Evolutionary conservation across 1,140 invertebrate species (phyloP).

Genomic region (Rhizoglyphus robini): DNA sequence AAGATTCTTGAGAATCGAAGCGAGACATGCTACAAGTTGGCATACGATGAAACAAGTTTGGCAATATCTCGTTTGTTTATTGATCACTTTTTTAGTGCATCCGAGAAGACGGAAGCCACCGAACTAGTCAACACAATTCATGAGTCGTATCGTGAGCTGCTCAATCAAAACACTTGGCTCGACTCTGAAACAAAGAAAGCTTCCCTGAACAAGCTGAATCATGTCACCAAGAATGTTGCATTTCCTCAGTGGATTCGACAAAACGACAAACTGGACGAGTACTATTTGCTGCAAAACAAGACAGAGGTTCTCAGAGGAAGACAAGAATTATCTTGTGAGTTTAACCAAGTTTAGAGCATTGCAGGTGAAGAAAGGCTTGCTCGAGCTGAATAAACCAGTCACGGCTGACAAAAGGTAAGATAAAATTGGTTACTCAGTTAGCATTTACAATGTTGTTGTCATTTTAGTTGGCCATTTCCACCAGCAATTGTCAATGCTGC

Average conservation of each 20-base stretch:
- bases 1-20: slow-evolving; percentile 30
- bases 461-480: slow-evolving; percentile 19
- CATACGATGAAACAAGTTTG: slow-evolving; percentile 37
- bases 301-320: not conserved
- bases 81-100: not conserved
- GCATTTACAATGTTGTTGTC: no score
- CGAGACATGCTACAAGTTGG: slow-evolving; percentile 35
- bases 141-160: slow-evolving; percentile 25
- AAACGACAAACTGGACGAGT: slow-evolving; percentile 30
- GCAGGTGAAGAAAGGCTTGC: not conserved
- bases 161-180: slow-evolving; percentile 66
- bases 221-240: slow-evolving; percentile 36
- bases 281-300: not conserved
- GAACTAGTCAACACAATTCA: slow-evolving; percentile 38
- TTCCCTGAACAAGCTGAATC: slow-evolving; percentile 39
- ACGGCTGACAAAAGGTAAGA: not conserved
- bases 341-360: not conserved
- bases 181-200: slow-evolving; percentile 60
- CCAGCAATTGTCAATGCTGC: slow-evolving; percentile 39
- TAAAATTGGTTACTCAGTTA: no score
- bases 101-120: slow-evolving; percentile 37
- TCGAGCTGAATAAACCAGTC: not conserved
- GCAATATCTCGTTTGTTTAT: slow-evolving; percentile 33
- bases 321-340: not conserved
- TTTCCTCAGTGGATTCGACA: slow-evolving; percentile 40